Evolutionary conservation across 2,888 invertebrate genomes (phyloP).

Genomic region (Rhamphomyia laevipes): DNA sequence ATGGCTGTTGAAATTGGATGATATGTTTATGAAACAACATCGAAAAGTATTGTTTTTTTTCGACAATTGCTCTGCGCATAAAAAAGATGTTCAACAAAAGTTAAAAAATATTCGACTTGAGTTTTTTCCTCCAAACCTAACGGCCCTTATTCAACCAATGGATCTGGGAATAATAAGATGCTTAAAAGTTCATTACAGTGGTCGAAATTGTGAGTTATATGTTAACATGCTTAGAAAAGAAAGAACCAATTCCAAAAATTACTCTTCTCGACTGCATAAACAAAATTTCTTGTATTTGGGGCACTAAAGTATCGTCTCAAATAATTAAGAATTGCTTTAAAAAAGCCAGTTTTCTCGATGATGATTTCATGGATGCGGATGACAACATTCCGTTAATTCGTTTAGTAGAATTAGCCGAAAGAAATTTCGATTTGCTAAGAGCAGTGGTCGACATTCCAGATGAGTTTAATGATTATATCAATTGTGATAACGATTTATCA

Average conservation of each 20-base stretch:
- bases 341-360: neutral
- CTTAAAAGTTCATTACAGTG: neutral
- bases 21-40: slow-evolving; percentile 3
- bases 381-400: neutral
- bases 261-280: neutral
- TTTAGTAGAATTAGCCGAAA: neutral
- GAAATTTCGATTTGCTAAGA: neutral
- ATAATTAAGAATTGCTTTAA: neutral
- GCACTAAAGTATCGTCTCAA: neutral
- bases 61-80: neutral
- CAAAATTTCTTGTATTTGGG: neutral
- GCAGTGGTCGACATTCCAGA: neutral
- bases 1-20: slow-evolving; percentile 4
- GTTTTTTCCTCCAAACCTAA: neutral
- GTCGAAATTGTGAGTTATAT: neutral
- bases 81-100: neutral
- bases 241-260: neutral
- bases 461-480: neutral
- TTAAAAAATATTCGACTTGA: neutral
- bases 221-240: neutral
- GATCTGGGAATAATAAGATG: neutral
- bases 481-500: neutral
- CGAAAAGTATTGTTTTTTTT: slow-evolving; percentile 5
- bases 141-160: neutral
- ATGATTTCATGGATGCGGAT: neutral